Evolutionary conservation across 2,113 vertebrate genomes (phyloP).

Genomic region (Microcebus murinus): DNA sequence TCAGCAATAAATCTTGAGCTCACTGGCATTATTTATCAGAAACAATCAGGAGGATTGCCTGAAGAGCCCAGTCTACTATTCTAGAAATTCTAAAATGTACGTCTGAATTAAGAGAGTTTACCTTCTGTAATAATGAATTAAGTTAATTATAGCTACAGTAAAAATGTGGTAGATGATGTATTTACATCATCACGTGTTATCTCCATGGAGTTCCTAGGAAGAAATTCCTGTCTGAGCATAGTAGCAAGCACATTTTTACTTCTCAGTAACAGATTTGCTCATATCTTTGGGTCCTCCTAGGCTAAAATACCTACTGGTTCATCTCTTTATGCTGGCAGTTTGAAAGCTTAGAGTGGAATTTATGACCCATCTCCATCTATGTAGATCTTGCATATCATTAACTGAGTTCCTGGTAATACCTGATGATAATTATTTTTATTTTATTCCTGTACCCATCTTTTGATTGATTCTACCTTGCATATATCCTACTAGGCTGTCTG

Average conservation of each 20-base stretch:
- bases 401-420: not conserved
- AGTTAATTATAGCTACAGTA: not conserved
- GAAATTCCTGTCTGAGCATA: not conserved
- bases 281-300: not conserved
- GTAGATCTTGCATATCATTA: not conserved
- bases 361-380: not conserved
- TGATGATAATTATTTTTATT: not conserved
- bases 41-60: not conserved
- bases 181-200: not conserved
- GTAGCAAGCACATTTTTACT: not conserved
- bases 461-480: not conserved
- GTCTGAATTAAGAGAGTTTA: not conserved
- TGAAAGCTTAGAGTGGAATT: not conserved
- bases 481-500: not conserved
- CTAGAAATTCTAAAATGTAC: not conserved
- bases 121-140: not conserved
- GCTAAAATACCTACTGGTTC: not conserved
- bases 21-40: not conserved
- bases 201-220: not conserved
- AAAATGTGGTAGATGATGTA: not conserved
- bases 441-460: constrained; percentile 13
- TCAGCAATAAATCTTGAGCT: constrained; percentile 7
- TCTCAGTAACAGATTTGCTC: not conserved
- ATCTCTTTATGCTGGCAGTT: not conserved
- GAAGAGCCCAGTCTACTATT: not conserved